Evolutionary conservation across 2,888 invertebrate species (phyloP), one percentile per base, ranked within the genome.

Genomic region (Idaea dimidiata): DNA sequence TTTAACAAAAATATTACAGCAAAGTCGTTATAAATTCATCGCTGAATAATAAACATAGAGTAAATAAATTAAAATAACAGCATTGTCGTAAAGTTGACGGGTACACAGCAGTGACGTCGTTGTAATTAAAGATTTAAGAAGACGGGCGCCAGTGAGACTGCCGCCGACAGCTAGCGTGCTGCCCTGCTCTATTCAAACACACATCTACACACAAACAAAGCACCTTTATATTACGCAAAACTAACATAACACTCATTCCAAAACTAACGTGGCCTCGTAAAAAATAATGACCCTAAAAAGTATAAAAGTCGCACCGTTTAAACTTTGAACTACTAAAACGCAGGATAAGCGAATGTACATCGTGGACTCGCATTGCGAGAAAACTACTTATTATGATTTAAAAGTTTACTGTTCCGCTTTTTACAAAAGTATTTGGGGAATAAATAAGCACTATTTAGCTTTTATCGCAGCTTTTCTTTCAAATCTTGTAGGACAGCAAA

Each of bases 101-200:
- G 65, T 66, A 71, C 64, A 69, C 43, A 43, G 43, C 43, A 67
- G 17, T 17, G 67, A 73, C 64, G 59, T 63, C 66, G 70, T 67
- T 72, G 76, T 81, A 84, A 86, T 84, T 84, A 85, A 86, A 86
- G 74, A 81, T 83, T 81, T 76, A 82, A 73, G 69, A 67, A 66
- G 62, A 59, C 59, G 66, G 79, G 78, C 80, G 79, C 78, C 82
- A 63, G 60, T 72, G 67, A 70, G 75, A 53, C 75, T 73, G 70
- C 60, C 61, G 58, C 60, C 61, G 63, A 55, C 59, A 57, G 57
- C 61, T 58, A 24, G 58, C 57, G 55, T 16, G 17, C 18, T 32
- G 32, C 31, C 31, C 59, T 58, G 53, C 62, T 55, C 24, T 24
- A 24, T 24, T 24, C 24, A 24, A 18, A 54, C 57, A 61, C 58